These are phyloP conservation scores for Himalopsyche kuldschensis DNA, from an alignment of 2,888 invertebrate genomes.

Conservation along the genomic window DNA sequence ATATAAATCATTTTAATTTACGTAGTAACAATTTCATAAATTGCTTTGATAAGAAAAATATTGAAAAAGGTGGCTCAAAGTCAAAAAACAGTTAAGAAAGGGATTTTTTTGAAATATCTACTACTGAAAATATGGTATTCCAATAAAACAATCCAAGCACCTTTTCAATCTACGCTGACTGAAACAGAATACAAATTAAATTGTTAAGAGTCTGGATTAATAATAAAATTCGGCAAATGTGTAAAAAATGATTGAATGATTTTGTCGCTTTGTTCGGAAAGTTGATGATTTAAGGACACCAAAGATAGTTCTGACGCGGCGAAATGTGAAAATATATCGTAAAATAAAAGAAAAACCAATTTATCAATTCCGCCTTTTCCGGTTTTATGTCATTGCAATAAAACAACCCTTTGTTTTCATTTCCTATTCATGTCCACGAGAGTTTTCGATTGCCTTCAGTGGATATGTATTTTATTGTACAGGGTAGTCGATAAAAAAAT, in stretches of 20 bases:
- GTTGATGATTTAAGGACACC: not conserved
- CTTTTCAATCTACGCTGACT: not conserved
- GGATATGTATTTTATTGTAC: slow-evolving; percentile 10
- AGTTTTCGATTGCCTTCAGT: slow-evolving; percentile 23
- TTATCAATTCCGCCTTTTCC: slow-evolving; percentile 29
- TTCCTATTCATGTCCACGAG: slow-evolving; percentile 29
- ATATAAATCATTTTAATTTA: no score
- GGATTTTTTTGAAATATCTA: no score
- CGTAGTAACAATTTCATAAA: no score
- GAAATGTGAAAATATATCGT: slow-evolving; percentile 30
- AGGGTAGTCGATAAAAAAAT: not conserved
- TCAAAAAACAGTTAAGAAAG: no score
- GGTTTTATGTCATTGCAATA: slow-evolving; percentile 28
- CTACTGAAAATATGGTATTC: no score
- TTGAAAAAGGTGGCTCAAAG: no score
- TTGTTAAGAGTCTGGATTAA: not conserved
- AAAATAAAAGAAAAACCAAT: slow-evolving; percentile 33
- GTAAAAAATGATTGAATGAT: not conserved
- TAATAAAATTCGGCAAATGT: not conserved
- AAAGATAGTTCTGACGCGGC: slow-evolving; percentile 14
- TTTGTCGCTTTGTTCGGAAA: not conserved
- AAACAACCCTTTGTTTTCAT: slow-evolving; percentile 37
- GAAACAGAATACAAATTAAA: not conserved
- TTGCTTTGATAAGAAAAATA: no score
- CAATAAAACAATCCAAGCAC: not conserved